These are phyloP conservation scores for Zaprionus capensis DNA, from an alignment of 1,140 invertebrate genomes.

Conservation along the genomic window DNA sequence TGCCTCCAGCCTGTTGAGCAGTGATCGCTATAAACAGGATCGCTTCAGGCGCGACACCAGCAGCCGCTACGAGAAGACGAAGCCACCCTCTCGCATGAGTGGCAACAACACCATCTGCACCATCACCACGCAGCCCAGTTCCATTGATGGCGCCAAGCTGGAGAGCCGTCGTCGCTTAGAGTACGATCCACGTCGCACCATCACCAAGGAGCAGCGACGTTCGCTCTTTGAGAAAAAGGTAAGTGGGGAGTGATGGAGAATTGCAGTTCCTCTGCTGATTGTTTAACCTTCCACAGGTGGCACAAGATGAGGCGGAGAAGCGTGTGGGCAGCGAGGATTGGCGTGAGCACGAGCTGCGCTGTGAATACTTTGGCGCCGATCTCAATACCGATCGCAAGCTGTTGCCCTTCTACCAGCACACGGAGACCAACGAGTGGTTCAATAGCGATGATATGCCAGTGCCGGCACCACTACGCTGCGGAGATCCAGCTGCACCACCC, in stretches of 20 bases:
- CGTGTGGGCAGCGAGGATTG: constrained; percentile 86
- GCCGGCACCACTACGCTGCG: constrained; percentile 81
- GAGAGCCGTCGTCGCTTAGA: constrained; percentile 34
- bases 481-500: constrained; percentile 58
- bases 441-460: constrained; percentile 79
- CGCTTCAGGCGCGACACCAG: constrained; percentile 72
- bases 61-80: constrained; percentile 43
- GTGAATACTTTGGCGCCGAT: constrained; percentile 87
- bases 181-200: constrained; percentile 32
- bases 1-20: constrained; percentile 28
- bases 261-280: background rate
- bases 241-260: background rate
- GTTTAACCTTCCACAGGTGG: constrained; percentile 83
- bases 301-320: constrained; percentile 89
- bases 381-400: constrained; percentile 86
- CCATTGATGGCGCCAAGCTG: constrained; percentile 6
- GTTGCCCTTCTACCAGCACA: constrained; percentile 87
- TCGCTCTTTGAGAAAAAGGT: constrained; percentile 90
- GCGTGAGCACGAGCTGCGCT: constrained; percentile 88
- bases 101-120: constrained; percentile 73
- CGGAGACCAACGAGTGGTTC: constrained; percentile 87
- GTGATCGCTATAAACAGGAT: constrained; percentile 83
- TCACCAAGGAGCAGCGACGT: constrained; percentile 85
- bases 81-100: constrained; percentile 55
- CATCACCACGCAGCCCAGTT: constrained; percentile 39